These are phyloP conservation scores for Vulpes ferrilata DNA, from an alignment of 2,113 vertebrate species.

Conservation along the genomic window DNA sequence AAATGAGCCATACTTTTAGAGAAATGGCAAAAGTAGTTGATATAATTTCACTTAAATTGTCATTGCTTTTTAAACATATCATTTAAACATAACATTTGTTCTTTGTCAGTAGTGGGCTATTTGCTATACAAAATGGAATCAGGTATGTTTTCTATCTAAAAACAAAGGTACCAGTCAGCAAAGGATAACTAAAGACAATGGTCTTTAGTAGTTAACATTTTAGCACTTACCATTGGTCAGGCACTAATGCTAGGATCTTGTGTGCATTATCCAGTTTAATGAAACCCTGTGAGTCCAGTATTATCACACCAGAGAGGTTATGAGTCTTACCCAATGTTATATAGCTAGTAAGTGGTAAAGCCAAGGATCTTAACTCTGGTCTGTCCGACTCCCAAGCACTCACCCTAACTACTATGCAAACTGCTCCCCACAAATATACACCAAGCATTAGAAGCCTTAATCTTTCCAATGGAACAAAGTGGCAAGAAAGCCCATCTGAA, in stretches of 20 bases:
- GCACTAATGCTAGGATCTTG: neutral
- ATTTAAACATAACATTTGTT: neutral
- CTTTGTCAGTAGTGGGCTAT: conserved; percentile 21
- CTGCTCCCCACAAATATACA: neutral
- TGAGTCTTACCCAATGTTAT: neutral
- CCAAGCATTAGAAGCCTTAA: neutral
- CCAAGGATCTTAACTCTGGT: neutral
- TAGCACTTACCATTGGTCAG: neutral
- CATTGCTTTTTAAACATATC: conserved; percentile 57
- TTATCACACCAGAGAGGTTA: neutral
- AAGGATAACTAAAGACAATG: neutral
- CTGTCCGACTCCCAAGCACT: neutral
- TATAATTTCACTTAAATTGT: conserved; percentile 43
- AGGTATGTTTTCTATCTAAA: conserved; percentile 21
- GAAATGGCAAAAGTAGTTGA: conserved; percentile 59
- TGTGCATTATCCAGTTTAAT: neutral
- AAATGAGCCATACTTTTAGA: conserved; percentile 28
- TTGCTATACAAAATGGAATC: neutral
- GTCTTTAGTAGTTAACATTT: neutral
- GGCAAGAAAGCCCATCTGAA: neutral
- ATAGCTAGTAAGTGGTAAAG: neutral
- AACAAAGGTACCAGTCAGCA: conserved; percentile 2
- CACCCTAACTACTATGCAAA: neutral
- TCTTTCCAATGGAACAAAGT: conserved; percentile 2
- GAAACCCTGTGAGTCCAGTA: neutral